Evolutionary conservation across 2,797 vertebrate genomes (phyloP), one percentile per base, ranked within the genome.

Genomic region (Eulemur coronatus): DNA sequence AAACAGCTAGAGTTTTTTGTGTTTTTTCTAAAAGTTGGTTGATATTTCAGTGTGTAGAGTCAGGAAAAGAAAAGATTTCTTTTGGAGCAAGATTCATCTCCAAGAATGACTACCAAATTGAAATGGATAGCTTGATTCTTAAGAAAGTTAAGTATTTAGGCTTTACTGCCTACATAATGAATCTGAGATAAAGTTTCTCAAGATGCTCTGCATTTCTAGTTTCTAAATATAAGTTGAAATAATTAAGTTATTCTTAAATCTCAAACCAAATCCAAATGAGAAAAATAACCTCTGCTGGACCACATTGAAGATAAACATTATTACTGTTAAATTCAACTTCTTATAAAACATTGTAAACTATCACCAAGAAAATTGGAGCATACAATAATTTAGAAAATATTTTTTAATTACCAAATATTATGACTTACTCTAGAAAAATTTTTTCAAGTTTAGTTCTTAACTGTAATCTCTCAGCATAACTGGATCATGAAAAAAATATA

Each of bases 241-340:
- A 69, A 86, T 72, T 92, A 73, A 85, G 26, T 84, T 91, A 80
- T 93, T 75, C 57, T 96, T 81, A 92, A 67, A 88, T 96, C 30
- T 95, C 80, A 96, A 89, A 80, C 65, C 18, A 70, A 96, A 93
- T 76, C 41, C 52, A 88, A 92, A 96, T 79, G 86, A 91, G 91
- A 81, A 89, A 84, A 96, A 84, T 59, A 52, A 52, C 26, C 9
- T 84, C 91, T 82, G 30, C 38, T 91, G 70, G 72, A 75, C 35
- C 35, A 72, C 55, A 72, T 1, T 92, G 81, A 96, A 95, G 78
- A 67, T 14, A 84, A 46, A 94, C 35, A 84, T 96, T 72, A 80
- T 93, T 84, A 92, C 35, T 94, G 14, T 57, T 89, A 72, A 96
- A 79, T 86, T 87, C 43, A 63, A 48, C 65, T 75, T 87, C 86